Percentiles rank a stretch among this genome's conserved stretches.
These are phyloP conservation scores for Scytalopus superciliaris DNA, from an alignment of 2,113 vertebrate species.

Conservation along the genomic window DNA sequence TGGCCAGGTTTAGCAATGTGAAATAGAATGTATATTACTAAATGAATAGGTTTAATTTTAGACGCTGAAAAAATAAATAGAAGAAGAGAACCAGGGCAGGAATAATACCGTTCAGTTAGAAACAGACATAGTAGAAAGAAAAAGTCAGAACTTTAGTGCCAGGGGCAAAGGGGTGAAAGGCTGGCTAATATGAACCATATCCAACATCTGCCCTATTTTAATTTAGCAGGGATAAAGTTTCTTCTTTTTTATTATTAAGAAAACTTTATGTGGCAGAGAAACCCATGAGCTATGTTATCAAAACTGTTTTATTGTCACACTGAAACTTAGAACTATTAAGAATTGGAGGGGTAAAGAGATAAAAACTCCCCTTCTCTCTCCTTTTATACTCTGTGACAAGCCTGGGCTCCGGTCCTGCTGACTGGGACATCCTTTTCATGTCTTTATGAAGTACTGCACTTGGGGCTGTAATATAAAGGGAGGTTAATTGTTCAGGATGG, in stretches of 20 bases:
- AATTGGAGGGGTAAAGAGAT: background rate
- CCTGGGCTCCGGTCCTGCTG: background rate
- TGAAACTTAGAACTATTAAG: conserved; percentile 38
- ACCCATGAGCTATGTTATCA: conserved; percentile 49
- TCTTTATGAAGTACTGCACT: conserved; percentile 26
- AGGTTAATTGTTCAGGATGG: conserved; percentile 60
- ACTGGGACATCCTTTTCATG: conserved; percentile 50
- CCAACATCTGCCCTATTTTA: conserved; percentile 63
- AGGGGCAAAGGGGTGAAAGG: conserved; percentile 46
- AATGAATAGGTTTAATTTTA: conserved; percentile 62
- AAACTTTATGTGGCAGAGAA: conserved; percentile 64
- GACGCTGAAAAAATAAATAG: conserved; percentile 48
- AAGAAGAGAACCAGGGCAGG: conserved; percentile 26
- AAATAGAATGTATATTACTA: conserved; percentile 40
- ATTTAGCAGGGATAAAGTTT: conserved; percentile 69
- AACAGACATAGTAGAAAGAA: conserved; percentile 48
- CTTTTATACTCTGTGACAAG: conserved; percentile 48
- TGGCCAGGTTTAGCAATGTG: conserved; percentile 12
- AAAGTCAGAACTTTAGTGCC: conserved; percentile 53
- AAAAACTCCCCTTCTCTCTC: conserved; percentile 51
- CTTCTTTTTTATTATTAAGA: conserved; percentile 69
- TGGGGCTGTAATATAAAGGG: conserved; percentile 6
- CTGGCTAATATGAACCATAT: conserved; percentile 55
- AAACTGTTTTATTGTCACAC: conserved; percentile 50
- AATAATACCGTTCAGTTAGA: conserved; percentile 55